A percentile compares a stretch with the other conserved stretches of the same genome.
Conservation (phyloP, 2,113 vertebrate genomes). For the Butorides virescens region DNA sequence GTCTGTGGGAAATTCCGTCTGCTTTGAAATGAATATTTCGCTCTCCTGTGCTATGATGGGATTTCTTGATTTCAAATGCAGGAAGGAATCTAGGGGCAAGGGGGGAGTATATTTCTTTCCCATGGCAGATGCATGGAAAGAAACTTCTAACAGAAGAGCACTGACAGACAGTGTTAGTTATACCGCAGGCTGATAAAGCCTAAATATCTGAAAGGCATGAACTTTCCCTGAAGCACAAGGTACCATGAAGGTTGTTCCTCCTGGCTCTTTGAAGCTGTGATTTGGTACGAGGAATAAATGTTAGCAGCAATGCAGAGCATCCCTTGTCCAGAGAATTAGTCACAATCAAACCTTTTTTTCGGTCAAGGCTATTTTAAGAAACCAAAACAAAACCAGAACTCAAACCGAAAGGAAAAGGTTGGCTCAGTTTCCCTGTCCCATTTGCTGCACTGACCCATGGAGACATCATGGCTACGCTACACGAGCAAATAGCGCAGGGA, state of each 20-base stretch:
- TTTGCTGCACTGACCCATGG: neutral
- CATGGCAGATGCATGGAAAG: neutral
- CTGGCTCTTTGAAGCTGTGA: neutral
- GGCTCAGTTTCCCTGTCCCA: neutral
- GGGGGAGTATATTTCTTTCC: neutral
- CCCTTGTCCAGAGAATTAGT: neutral
- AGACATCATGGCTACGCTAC: neutral
- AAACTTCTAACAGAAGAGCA: neutral
- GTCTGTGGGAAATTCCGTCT: neutral
- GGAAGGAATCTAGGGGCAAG: neutral
- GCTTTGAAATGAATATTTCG: neutral
- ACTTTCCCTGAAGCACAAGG: neutral
- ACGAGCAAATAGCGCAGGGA: neutral
- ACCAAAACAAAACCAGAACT: neutral
- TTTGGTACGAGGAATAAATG: neutral
- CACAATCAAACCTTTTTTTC: neutral
- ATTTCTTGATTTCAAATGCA: slow-evolving; percentile 1
- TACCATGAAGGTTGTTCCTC: neutral
- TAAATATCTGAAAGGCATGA: neutral
- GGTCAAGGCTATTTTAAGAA: neutral
- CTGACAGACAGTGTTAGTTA: neutral
- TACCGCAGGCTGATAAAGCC: neutral
- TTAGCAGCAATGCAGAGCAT: neutral
- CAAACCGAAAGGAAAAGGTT: neutral
- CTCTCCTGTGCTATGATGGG: neutral